These are phyloP conservation scores for Sebastes wilsoni DNA, from an alignment of 2,797 vertebrate genomes.

Conservation along the genomic window DNA sequence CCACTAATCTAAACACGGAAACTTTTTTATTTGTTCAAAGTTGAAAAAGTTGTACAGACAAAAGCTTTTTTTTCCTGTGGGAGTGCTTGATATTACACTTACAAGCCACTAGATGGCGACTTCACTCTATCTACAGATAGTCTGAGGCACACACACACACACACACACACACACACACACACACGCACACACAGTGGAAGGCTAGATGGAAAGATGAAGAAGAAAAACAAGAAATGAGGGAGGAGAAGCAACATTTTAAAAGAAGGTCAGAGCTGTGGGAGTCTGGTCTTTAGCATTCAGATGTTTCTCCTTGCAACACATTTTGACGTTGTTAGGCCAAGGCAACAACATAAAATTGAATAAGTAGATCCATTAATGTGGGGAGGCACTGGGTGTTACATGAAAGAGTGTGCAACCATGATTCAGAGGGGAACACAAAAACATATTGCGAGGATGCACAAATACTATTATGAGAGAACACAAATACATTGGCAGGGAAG, in stretches of 20 bases:
- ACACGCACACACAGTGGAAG: neutral
- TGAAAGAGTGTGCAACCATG: neutral
- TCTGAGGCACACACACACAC: neutral
- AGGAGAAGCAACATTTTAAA: neutral
- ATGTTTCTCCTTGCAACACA: neutral
- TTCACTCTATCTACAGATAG: conserved; percentile 10
- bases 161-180: neutral
- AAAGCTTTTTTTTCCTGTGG: neutral
- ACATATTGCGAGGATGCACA: neutral
- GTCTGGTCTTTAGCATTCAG: neutral
- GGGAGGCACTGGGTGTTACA: neutral
- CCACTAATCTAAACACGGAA: neutral
- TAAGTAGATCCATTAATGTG: neutral
- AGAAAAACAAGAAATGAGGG: neutral
- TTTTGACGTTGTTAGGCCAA: neutral
- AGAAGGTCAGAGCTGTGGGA: neutral
- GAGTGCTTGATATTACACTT: neutral
- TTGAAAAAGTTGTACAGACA: neutral
- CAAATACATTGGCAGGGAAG: neutral
- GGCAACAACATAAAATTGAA: neutral
- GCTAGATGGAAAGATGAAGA: neutral
- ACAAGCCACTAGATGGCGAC: conserved; percentile 70
- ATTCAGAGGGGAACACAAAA: neutral
- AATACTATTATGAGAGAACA: neutral
- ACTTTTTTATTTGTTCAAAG: neutral